Conservation (phyloP, 2,888 invertebrate species). For the Nemotelus pantherinus region DNA sequence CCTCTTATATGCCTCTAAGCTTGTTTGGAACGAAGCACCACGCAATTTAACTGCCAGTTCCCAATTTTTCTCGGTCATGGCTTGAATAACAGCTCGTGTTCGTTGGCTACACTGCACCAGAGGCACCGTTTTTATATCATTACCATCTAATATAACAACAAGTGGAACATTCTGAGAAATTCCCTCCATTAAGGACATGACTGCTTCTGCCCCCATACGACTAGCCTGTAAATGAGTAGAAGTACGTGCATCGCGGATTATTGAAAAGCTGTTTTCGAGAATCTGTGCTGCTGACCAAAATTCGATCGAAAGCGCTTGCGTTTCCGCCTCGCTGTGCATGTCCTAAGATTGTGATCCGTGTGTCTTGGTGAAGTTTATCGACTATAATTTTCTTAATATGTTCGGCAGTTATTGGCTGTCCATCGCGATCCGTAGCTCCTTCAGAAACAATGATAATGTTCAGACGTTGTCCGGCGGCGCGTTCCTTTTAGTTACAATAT, state of each 20-base stretch:
- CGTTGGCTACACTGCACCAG: conserved; percentile 97
- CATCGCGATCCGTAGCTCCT: conserved; percentile 95
- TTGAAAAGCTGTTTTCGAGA: neutral
- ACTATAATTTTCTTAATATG: conserved; percentile 90
- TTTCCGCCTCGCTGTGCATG: conserved; percentile 99
- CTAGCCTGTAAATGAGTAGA: conserved; percentile 74
- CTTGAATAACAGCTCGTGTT: conserved; percentile 92
- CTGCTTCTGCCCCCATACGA: conserved; percentile 99
- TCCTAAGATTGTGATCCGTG: conserved; percentile 95
- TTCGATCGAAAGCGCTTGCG: conserved; percentile 97
- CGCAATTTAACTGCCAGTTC: conserved; percentile 92
- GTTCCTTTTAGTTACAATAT: conserved; percentile 65
- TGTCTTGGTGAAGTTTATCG: conserved; percentile 92
- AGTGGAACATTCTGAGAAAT: conserved; percentile 87
- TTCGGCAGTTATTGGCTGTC: conserved; percentile 94
- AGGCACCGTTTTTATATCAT: conserved; percentile 95
- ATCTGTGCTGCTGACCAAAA: conserved; percentile 75
- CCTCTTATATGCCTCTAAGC: conserved; percentile 71
- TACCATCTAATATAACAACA: conserved; percentile 94
- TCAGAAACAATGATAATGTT: conserved; percentile 99
- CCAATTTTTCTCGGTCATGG: conserved; percentile 95
- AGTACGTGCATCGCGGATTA: neutral
- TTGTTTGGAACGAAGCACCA: conserved; percentile 92
- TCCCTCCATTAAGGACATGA: conserved; percentile 97
- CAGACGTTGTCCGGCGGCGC: conserved; percentile 74